Evolutionary conservation across 2,888 invertebrate genomes (phyloP), one percentile per base, ranked within the genome.

Genomic region (Xylota segnis): DNA sequence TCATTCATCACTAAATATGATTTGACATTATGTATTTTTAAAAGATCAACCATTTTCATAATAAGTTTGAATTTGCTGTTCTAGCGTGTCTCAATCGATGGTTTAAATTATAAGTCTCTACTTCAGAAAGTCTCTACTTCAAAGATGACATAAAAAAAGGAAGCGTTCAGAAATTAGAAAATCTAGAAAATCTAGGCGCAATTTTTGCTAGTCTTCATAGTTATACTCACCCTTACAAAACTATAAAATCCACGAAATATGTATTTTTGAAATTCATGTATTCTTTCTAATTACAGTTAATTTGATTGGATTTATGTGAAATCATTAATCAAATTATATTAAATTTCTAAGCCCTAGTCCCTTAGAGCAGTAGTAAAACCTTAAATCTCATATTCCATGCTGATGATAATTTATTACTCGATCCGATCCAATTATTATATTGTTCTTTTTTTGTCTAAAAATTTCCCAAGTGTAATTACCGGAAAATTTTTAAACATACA

Each of bases 381-480:
- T 76, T 71, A 77, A 66, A 77, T 70, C 72, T 54, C 65, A 66
- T 66, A 43, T 40, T 71, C 23, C 45, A 10, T 40, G 29, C 45
- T 63, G 47, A 71, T 81, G 66, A 54, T 84, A 86, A 86, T 86
- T 81, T 81, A 81, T 66, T 34, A 66, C 76, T 66, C 76, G 81
- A 86, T 70, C 83, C 65, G 52, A 79, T 84, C 66, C 75, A 84
- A 81, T 79, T 81, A 84, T 71, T 54, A 76, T 81, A 47, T 61
- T 61, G 59, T 68, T 72, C 54, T 9, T 37, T 76, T 82, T n/a
- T 82, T 81, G 29, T 58, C 40, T 3, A 52, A 77, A 63, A 74
- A 56, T 74, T 65, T 86, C 81, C 76, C 75, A 86, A 86, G 81
- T 81, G 84, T 86, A 86, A 79, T 86, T 81, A 81, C 81, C 66